These are phyloP conservation scores for Epinephelus malabaricus DNA, from an alignment of 2,797 vertebrate species.

Conservation along the genomic window DNA sequence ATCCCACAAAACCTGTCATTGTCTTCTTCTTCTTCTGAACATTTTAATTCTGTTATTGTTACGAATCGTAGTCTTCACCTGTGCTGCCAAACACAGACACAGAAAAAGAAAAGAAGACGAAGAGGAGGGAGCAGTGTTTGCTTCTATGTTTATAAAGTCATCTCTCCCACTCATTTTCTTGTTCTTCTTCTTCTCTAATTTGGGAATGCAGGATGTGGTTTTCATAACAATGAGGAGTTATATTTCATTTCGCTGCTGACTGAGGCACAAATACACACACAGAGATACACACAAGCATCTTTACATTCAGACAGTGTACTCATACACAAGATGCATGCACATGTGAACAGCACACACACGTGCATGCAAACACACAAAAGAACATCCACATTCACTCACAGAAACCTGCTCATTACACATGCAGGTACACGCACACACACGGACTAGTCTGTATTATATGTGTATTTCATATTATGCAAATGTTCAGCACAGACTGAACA, in stretches of 20 bases:
- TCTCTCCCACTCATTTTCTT: slow-evolving; percentile 29
- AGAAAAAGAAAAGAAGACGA: neutral
- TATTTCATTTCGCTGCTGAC: slow-evolving; percentile 35
- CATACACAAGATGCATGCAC: neutral
- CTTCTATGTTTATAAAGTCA: slow-evolving; percentile 25
- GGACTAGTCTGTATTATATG: neutral
- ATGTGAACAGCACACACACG: neutral
- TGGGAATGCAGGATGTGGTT: slow-evolving; percentile 54
- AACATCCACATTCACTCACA: neutral
- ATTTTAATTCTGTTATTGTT: slow-evolving; percentile 8
- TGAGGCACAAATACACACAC: slow-evolving; percentile 10
- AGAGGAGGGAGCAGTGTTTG: neutral
- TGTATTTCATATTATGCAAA: slow-evolving; percentile 43
- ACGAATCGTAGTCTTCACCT: slow-evolving; percentile 17
- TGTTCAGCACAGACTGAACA: slow-evolving; percentile 18
- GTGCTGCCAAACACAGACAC: neutral
- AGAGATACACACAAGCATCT: slow-evolving; percentile 11
- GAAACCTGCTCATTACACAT: neutral
- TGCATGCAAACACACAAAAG: neutral
- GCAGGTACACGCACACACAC: neutral
- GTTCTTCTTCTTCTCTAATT: slow-evolving; percentile 37
- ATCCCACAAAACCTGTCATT: neutral
- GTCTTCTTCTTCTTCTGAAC: neutral
- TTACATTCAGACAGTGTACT: neutral
- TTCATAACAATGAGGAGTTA: slow-evolving; percentile 48